A percentile compares a stretch with the other conserved stretches of the same genome.
These are phyloP conservation scores for Saguinus midas DNA, from an alignment of 2,113 vertebrate species.

Conservation along the genomic window DNA sequence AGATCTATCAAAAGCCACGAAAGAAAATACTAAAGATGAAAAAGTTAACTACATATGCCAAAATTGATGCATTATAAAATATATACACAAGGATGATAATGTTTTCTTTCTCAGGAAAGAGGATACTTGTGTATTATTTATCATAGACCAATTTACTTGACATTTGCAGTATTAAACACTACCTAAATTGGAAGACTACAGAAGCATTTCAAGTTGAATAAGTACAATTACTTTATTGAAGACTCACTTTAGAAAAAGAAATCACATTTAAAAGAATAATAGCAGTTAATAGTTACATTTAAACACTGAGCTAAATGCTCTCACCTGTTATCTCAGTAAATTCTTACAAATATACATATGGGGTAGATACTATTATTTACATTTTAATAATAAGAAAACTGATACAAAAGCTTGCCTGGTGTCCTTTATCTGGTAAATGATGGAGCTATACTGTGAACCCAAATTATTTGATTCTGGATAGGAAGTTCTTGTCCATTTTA, in stretches of 20 bases:
- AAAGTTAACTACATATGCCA: background rate
- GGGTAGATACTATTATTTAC: background rate
- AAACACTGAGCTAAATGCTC: background rate
- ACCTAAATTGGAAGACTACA: slow-evolving; percentile 10
- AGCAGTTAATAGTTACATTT: background rate
- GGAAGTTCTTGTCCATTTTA: background rate
- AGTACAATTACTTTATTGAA: slow-evolving; percentile 28
- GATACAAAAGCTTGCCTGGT: background rate
- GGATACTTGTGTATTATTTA: background rate
- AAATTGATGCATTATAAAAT: slow-evolving; percentile 3
- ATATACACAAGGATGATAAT: background rate
- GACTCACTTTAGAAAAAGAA: slow-evolving; percentile 34
- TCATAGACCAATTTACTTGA: slow-evolving; percentile 16
- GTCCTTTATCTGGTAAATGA: background rate
- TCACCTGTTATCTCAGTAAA: background rate
- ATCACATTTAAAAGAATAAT: background rate
- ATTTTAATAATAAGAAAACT: background rate
- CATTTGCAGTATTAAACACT: slow-evolving; percentile 21
- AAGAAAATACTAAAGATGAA: slow-evolving; percentile 37
- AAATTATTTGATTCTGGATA: background rate
- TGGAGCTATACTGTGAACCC: background rate
- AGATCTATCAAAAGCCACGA: background rate
- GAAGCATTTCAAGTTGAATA: slow-evolving; percentile 24
- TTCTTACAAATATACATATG: background rate
- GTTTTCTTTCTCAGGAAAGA: slow-evolving; percentile 30